Evolutionary conservation across 1,140 invertebrate species (phyloP), one percentile per base, ranked within the genome.

Genomic region (Bombus balteatus): DNA sequence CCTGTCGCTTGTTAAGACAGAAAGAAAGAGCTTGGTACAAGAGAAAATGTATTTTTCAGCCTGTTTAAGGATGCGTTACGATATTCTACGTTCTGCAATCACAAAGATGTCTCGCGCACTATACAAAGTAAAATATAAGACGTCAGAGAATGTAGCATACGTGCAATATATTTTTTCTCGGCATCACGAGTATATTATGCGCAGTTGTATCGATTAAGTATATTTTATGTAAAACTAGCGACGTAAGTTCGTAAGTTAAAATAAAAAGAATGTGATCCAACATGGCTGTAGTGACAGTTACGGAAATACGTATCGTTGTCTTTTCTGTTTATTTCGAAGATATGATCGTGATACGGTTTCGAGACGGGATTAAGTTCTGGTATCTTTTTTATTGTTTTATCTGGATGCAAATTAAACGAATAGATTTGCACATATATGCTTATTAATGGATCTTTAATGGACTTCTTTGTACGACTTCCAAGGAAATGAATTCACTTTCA

Each of bases 151-250:
- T 90, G 73, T 86, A 88, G 80, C 81, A 74, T 71, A 84, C 72
- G 78, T 84, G 86, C 89, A 85, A 90, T 90, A 90, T 90, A 90
- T 90, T 90, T 90, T 68, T 89, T 88, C 80, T 88, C 62, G 83
- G 62, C 57, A 83, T 90, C 81, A 82, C 82, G 87, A 70, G 81
- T 82, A 81, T 85, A 82, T 47, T 88, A 75, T 88, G 75, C 70
- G 89, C 78, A 85, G 77, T 88, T 86, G 65, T 90, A 88, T 70
- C 41, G 75, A 90, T 81, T 88, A 90, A 90, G 81, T 89, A 88
- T 90, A 90, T 90, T 90, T 90, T 90, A 90, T 90, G 89, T 90
- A 90, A 90, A 88, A 81, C 73, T 90, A 90, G 75, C 13, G 62
- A 41, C 18, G 65, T 86, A 82, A 85, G 75, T 86, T 90, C 86